A percentile compares a stretch with the other conserved stretches of the same genome.
Conservation (phyloP, 2,797 vertebrate species). For the Xiphorhynchus erythropygius region DNA sequence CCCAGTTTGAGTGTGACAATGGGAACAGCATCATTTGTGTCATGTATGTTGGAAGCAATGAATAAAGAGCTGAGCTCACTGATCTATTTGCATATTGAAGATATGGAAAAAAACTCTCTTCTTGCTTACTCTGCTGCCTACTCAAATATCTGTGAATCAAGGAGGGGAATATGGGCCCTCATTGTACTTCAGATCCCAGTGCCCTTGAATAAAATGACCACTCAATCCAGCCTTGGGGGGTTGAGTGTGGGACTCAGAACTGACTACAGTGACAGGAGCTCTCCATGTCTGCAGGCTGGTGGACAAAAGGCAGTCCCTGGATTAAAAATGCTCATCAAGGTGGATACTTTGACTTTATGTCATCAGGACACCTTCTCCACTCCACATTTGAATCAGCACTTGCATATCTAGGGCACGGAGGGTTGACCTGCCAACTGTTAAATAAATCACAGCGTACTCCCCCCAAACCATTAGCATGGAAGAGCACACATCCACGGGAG, state of each 20-base stretch:
- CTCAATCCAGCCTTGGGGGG: neutral
- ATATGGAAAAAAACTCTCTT: neutral
- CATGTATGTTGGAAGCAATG: constrained; percentile 58
- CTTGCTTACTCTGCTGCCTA: constrained; percentile 54
- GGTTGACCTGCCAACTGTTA: neutral
- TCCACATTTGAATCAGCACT: neutral
- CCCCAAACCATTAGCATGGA: constrained; percentile 13
- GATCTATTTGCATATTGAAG: constrained; percentile 56
- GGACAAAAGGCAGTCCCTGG: neutral
- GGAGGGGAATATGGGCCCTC: neutral
- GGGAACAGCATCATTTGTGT: constrained; percentile 56
- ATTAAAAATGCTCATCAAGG: neutral
- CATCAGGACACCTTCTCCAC: neutral
- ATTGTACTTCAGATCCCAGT: neutral
- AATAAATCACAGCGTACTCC: neutral
- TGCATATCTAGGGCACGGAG: neutral
- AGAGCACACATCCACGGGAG: neutral
- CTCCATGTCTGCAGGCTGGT: neutral
- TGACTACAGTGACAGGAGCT: neutral
- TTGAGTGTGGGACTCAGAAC: neutral
- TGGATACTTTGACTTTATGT: neutral
- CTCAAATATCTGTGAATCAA: constrained; percentile 36
- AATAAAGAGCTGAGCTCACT: constrained; percentile 58
- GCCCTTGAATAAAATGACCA: neutral
- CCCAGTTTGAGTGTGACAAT: constrained; percentile 53